Evolutionary conservation across 2,797 vertebrate genomes (phyloP).

Genomic region (Pseudochirops corinnae): DNA sequence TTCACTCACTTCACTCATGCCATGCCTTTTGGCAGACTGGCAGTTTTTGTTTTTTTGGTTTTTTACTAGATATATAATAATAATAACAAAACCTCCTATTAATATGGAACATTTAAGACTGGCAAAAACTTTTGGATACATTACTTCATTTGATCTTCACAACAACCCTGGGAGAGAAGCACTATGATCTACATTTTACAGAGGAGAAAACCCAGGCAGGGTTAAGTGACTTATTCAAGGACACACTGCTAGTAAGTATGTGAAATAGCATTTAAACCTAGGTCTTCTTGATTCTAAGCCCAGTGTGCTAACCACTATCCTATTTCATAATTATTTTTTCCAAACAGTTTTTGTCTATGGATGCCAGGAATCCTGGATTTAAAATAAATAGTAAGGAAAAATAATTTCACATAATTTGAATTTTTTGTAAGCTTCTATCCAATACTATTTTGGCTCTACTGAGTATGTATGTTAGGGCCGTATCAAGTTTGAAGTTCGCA

Average conservation of each 20-base stretch:
- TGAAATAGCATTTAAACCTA: not conserved
- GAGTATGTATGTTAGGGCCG: not conserved
- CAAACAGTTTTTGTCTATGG: not conserved
- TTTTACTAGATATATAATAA: not conserved
- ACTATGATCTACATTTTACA: not conserved
- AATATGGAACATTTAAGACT: not conserved
- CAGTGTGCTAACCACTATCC: not conserved
- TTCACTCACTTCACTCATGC: not conserved
- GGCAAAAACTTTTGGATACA: not conserved
- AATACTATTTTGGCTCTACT: not conserved
- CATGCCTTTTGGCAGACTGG: not conserved
- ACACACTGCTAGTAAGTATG: not conserved
- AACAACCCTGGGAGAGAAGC: not conserved
- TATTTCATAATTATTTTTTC: not conserved
- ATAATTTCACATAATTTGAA: not conserved
- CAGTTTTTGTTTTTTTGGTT: not conserved
- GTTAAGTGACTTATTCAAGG: not conserved
- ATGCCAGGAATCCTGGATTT: not conserved
- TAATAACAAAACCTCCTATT: not conserved
- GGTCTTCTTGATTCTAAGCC: not conserved
- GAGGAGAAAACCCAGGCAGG: not conserved
- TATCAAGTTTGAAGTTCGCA: not conserved
- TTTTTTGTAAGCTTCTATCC: not conserved
- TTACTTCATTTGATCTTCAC: not conserved
- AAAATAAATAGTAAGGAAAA: not conserved